Conservation (phyloP, 1,140 invertebrate genomes). For the Papilio aristodemus region DNA sequence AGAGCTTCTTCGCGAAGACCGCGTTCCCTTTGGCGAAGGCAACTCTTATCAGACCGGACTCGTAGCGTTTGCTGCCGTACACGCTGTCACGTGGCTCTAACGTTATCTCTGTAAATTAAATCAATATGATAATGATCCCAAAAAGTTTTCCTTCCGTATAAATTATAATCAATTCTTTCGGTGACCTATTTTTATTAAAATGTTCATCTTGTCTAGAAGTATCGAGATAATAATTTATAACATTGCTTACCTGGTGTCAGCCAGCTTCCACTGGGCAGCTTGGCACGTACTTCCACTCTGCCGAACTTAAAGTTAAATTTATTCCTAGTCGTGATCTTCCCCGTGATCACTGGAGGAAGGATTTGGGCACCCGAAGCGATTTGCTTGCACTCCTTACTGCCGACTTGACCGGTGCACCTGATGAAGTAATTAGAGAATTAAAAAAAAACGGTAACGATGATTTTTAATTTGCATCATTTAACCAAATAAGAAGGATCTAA, state of each 20-base stretch:
- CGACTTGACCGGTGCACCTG: conserved; percentile 82
- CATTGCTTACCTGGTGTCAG: conserved; percentile 83
- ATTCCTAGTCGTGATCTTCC: conserved; percentile 84
- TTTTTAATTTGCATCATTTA: too few species aligned
- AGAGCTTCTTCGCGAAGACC: conserved; percentile 63
- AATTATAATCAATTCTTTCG: too few species aligned
- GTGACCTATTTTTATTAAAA: too few species aligned
- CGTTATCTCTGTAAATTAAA: conserved; percentile 78
- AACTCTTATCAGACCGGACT: conserved; percentile 79
- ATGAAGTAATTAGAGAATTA: conserved; percentile 31
- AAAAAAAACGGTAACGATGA: too few species aligned
- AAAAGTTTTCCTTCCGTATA: too few species aligned
- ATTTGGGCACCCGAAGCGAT: conserved; percentile 78
- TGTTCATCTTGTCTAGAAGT: too few species aligned
- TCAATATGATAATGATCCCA: background rate
- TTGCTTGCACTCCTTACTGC: conserved; percentile 77
- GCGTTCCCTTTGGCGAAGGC: conserved; percentile 78
- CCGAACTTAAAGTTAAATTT: conserved; percentile 87
- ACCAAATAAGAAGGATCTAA: too few species aligned
- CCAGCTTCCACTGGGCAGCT: conserved; percentile 89
- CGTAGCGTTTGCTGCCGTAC: conserved; percentile 79
- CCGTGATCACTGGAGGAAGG: conserved; percentile 85
- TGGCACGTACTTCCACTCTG: conserved; percentile 87
- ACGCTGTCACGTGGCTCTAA: conserved; percentile 79
- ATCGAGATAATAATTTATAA: background rate